phyloP scores from a whole-genome alignment of 2,888 invertebrate genomes.

The Antheraea yamamai region DNA sequence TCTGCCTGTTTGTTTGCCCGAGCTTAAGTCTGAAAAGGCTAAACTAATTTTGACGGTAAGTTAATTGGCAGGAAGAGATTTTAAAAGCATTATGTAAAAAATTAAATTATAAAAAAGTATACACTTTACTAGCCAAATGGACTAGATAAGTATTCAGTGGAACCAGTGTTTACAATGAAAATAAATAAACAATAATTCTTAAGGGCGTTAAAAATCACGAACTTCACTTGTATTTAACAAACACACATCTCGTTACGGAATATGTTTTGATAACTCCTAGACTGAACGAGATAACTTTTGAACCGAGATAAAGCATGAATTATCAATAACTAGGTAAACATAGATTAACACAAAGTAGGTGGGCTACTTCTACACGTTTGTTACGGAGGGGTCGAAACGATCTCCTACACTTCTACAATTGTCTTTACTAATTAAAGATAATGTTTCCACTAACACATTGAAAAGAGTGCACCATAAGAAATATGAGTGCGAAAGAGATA shows the following conservation, averaged over 20 bases:
- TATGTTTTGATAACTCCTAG: neutral
- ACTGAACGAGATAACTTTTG: neutral
- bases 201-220: neutral
- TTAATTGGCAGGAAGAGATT: too few relatives aligned
- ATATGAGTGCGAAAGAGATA: neutral
- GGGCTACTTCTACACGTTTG: neutral
- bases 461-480: neutral
- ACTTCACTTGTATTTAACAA: neutral
- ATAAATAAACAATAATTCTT: neutral
- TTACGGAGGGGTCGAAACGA: neutral
- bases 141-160: neutral
- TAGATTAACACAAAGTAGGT: neutral
- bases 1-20: neutral
- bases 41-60: too few relatives aligned
- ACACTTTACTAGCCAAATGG: neutral
- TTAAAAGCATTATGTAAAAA: too few relatives aligned
- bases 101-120: too few relatives aligned
- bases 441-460: neutral
- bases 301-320: neutral
- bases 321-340: neutral
- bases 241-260: neutral
- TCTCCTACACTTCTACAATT: neutral
- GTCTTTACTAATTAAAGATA: neutral
- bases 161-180: neutral
- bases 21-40: neutral